These are phyloP conservation scores for Parasteatoda tepidariorum DNA, from an alignment of 1,140 invertebrate species.

Conservation along the genomic window DNA sequence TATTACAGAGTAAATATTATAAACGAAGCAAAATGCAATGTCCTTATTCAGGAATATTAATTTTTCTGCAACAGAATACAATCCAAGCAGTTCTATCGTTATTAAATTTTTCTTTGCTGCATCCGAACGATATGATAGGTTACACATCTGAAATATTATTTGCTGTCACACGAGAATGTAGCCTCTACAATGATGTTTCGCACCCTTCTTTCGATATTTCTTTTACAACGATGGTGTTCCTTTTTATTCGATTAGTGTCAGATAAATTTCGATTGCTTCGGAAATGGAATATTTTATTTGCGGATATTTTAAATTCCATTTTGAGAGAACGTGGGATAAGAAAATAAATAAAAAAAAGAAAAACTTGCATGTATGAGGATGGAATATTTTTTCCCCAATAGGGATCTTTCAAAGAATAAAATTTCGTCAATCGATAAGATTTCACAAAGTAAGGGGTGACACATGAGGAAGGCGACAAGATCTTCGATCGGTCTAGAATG, in stretches of 20 bases:
- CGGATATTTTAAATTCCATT: conserved; percentile 10
- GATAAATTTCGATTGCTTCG: not conserved
- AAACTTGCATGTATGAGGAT: conserved; percentile 18
- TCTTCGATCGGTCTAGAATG: conserved; percentile 48
- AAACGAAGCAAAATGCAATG: no score
- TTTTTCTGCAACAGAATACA: no score
- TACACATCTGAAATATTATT: no score
- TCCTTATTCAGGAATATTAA: no score
- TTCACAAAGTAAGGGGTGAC: conserved; percentile 4
- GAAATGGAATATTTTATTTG: not conserved
- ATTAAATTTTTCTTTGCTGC: no score
- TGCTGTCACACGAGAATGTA: no score
- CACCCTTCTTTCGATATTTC: no score
- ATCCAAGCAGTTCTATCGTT: no score
- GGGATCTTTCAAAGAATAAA: not conserved
- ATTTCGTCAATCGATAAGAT: conserved; percentile 33
- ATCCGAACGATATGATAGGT: no score
- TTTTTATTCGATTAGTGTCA: not conserved
- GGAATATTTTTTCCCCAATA: conserved; percentile 1
- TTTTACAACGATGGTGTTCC: not conserved
- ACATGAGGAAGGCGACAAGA: conserved; percentile 27
- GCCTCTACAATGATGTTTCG: no score
- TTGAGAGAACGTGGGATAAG: not conserved
- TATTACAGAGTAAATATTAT: no score
- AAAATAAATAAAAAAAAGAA: conserved; percentile 13